phyloP scores from a whole-genome alignment of 2,888 invertebrate genomes.

The Ceriagrion tenellum region DNA sequence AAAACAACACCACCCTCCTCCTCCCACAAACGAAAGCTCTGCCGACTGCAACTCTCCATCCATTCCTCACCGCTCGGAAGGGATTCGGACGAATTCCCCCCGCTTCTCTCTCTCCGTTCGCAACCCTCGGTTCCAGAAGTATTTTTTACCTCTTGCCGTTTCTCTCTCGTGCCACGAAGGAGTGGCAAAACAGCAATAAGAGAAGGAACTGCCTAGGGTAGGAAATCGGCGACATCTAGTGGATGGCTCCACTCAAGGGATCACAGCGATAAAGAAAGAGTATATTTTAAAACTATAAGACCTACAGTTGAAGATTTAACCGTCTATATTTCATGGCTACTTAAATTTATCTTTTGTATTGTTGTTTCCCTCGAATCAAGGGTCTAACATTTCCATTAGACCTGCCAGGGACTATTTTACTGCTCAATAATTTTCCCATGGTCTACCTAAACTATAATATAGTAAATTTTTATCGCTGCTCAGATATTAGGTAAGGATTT shows the following conservation, averaged over 20 bases:
- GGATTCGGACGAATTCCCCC: conserved; percentile 24
- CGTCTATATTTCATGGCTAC: not conserved
- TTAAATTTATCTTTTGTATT: too few relatives aligned
- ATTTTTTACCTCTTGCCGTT: not conserved
- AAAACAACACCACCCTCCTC: not conserved
- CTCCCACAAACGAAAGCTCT: not conserved
- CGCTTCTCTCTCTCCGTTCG: not conserved
- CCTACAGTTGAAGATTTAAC: not conserved
- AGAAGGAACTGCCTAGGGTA: not conserved
- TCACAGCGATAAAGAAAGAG: not conserved
- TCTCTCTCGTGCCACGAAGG: not conserved
- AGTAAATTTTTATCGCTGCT: too few relatives aligned
- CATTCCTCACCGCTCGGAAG: not conserved
- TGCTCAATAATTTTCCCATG: too few relatives aligned
- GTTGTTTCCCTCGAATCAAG: too few relatives aligned
- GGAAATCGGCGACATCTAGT: not conserved
- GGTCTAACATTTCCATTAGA: too few relatives aligned
- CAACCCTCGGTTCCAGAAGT: not conserved
- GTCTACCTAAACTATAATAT: too few relatives aligned
- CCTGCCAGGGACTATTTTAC: too few relatives aligned
- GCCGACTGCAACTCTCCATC: not conserved
- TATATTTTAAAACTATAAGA: not conserved
- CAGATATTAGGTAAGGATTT: too few relatives aligned
- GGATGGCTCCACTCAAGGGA: not conserved
- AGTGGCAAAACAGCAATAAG: not conserved